These are phyloP conservation scores for Euura lappo DNA, from an alignment of 1,140 invertebrate genomes.

Conservation along the genomic window DNA sequence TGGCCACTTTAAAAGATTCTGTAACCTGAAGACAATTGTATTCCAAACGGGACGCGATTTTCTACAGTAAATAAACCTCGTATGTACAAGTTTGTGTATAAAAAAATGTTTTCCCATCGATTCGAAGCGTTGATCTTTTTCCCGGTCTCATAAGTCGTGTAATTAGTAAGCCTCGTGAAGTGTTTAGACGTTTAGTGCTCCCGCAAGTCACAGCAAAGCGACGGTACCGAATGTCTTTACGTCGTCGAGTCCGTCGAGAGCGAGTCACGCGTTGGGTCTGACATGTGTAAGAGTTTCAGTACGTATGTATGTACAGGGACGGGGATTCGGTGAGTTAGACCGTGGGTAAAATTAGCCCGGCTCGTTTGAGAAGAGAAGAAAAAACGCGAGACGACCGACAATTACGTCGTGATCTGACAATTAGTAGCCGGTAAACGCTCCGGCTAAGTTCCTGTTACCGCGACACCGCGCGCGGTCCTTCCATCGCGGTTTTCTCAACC, in stretches of 20 bases:
- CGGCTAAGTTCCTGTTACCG: conserved; percentile 7
- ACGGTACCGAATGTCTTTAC: conserved; percentile 3
- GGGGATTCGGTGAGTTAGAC: not conserved
- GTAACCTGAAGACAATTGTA: no score
- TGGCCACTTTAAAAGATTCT: no score
- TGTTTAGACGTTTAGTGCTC: conserved; percentile 5
- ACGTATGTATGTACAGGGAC: not conserved
- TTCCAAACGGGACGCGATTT: no score
- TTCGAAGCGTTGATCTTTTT: not conserved
- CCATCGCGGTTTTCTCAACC: conserved; percentile 3
- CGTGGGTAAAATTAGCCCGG: not conserved
- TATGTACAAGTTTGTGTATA: no score
- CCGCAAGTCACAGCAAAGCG: not conserved
- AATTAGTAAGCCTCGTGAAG: not conserved
- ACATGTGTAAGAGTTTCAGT: not conserved
- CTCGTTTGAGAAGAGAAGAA: conserved; percentile 23
- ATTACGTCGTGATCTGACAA: conserved; percentile 56
- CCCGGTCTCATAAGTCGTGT: not conserved
- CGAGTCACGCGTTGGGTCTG: not conserved
- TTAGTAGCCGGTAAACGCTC: conserved; percentile 52
- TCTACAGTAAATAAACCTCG: no score
- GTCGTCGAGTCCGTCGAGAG: not conserved
- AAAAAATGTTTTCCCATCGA: not conserved
- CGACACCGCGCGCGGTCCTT: not conserved
- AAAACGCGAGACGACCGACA: conserved; percentile 46